Base-by-base conservation (phyloP, 35 echinoderm and acorn worm species). In the Heliocidaris erythrogramma region DNA sequence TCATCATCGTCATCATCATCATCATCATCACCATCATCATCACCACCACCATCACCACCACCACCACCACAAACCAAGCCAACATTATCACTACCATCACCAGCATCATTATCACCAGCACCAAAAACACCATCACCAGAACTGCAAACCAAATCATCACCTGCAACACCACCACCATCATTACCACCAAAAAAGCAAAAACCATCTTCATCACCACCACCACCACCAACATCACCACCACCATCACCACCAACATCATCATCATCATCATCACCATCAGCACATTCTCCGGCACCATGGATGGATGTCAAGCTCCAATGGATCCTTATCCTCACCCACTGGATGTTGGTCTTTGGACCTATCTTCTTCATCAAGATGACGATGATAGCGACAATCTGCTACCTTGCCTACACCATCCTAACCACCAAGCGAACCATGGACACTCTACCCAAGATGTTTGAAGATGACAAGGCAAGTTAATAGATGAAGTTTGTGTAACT, bases 391-490 rank as follows among this genome's bases (percentile, higher is more conserved):
- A 5, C 47, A 31, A 0, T 89, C 87, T 31, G 29, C 31, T 89
- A 89, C 47, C 31, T 89, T 48, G 47, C 18, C 87, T 89, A 42
- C 32, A 48, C 27, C 91, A 50, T 92, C 91, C 48, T 92, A 4
- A 50, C 91, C 12, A n/a, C 50, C 47, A 92, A 59, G 21, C 31
- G 91, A 30, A 10, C 91, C 9, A 59, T 92, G 31, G 31, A 59
- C 5, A 8, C 48, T 5, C 49, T 52, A 13, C 48, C 91, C 16
- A 13, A 52, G 17, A 92, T 30, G 49, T 92, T 92, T n/a, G 10
- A 92, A 92, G 91, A 92, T 92, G 91, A 92, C 11, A 92, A 92
- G 91, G 91, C 59, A 18, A n/a, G 48, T 2, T 1, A 30, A 30
- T 89, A 89, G 13, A 24, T 89, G 14, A 16, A 84, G 86, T 13